Conservation (phyloP, 2,113 vertebrate genomes). For the Stictonetta naevosa region DNA sequence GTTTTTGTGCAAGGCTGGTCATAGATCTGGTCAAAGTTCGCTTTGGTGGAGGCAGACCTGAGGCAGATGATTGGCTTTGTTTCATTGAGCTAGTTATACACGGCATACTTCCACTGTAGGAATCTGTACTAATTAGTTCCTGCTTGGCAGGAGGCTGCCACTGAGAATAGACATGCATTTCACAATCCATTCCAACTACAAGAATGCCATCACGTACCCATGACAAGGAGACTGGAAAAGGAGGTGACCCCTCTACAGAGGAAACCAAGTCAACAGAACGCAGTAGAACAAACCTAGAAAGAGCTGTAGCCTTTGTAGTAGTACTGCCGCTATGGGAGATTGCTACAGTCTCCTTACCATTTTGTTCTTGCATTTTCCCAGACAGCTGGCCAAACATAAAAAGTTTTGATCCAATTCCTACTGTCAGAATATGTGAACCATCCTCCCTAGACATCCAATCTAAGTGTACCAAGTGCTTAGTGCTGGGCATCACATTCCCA, state of each 20-base stretch:
- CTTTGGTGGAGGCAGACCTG: constrained; percentile 80
- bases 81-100: constrained; percentile 85
- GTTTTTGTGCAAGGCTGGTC: constrained; percentile 96
- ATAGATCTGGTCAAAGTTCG: constrained; percentile 89
- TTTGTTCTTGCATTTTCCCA: constrained; percentile 88
- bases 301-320: constrained; percentile 66
- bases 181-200: constrained; percentile 98
- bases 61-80: constrained; percentile 82
- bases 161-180: constrained; percentile 99
- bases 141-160: constrained; percentile 90
- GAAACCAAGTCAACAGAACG: constrained; percentile 91
- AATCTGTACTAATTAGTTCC: constrained; percentile 60
- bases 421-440: constrained; percentile 94
- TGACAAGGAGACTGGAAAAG: constrained; percentile 93
- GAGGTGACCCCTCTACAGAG: constrained; percentile 91
- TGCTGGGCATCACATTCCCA: constrained; percentile 58
- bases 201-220: constrained; percentile 98
- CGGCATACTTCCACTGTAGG: constrained; percentile 81
- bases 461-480: constrained; percentile 88
- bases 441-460: constrained; percentile 99
- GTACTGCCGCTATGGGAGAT: constrained; percentile 70
- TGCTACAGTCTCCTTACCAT: constrained; percentile 77
- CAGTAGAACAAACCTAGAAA: constrained; percentile 87
- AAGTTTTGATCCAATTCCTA: constrained; percentile 93
- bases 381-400: constrained; percentile 92